These are phyloP conservation scores for Odontamblyopus lacepedii DNA, from an alignment of 2,797 vertebrate species.

Conservation along the genomic window DNA sequence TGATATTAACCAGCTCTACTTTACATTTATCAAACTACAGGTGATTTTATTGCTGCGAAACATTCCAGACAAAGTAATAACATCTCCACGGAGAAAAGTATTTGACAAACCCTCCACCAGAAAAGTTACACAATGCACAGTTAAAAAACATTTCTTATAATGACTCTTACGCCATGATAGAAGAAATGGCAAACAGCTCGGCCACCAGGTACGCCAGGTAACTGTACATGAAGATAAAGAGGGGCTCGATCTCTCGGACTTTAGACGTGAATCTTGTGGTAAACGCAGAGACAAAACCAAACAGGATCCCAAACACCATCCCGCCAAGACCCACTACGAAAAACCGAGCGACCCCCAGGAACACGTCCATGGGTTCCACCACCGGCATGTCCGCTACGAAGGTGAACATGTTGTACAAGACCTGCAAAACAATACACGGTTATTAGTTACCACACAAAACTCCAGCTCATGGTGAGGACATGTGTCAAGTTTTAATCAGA, in stretches of 20 bases:
- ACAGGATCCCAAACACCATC: slow-evolving; percentile 87
- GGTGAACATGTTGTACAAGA: slow-evolving; percentile 96
- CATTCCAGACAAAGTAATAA: too few relatives aligned
- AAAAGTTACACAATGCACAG: too few relatives aligned
- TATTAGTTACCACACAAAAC: not conserved
- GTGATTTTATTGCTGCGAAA: too few relatives aligned
- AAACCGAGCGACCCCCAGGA: slow-evolving; percentile 89
- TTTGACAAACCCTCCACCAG: too few relatives aligned
- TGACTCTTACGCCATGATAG: slow-evolving; percentile 96
- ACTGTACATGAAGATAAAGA: slow-evolving; percentile 97
- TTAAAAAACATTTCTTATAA: not conserved
- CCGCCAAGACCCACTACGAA: slow-evolving; percentile 92
- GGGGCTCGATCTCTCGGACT: slow-evolving; percentile 93
- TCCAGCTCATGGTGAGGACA: not conserved
- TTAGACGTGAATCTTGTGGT: slow-evolving; percentile 95
- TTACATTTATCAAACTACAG: too few relatives aligned
- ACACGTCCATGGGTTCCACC: slow-evolving; percentile 88
- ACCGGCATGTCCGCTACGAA: slow-evolving; percentile 89
- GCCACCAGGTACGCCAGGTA: slow-evolving; percentile 95
- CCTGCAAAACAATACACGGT: slow-evolving; percentile 68
- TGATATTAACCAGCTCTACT: too few relatives aligned
- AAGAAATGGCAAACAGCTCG: slow-evolving; percentile 93
- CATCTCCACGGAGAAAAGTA: too few relatives aligned
- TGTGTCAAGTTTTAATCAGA: slow-evolving; percentile 25
- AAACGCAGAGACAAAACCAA: slow-evolving; percentile 93